These are phyloP conservation scores for Malurus elegans DNA, from an alignment of 2,113 vertebrate species.

Conservation along the genomic window DNA sequence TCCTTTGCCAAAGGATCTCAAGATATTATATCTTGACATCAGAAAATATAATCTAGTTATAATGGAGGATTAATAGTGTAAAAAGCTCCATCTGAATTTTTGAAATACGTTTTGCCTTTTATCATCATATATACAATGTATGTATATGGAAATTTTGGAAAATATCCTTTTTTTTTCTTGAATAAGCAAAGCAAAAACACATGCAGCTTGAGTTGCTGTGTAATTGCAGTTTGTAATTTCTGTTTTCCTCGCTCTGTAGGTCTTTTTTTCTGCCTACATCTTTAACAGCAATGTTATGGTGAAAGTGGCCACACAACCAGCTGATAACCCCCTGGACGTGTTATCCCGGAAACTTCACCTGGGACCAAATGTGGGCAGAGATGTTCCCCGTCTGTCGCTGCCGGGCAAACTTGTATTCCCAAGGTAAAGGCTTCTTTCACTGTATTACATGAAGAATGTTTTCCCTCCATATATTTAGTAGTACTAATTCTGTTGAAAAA, in stretches of 20 bases:
- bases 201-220: not conserved
- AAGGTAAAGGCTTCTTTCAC: slow-evolving; percentile 75
- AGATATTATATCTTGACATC: not conserved
- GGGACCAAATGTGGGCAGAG: slow-evolving; percentile 91
- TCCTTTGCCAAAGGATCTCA: not conserved
- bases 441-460: not conserved
- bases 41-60: not conserved
- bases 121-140: rapidly evolving
- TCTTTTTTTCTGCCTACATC: slow-evolving; percentile 99
- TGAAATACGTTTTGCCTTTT: not conserved
- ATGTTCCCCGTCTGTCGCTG: slow-evolving; percentile 93
- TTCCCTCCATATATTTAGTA: not conserved
- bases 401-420: slow-evolving; percentile 98
- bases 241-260: slow-evolving; percentile 70
- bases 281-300: slow-evolving; percentile 99
- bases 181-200: not conserved
- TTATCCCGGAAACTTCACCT: slow-evolving; percentile 96
- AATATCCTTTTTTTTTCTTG: not conserved
- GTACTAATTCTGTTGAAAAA: not conserved
- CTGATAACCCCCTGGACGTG: slow-evolving; percentile 96
- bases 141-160: not conserved
- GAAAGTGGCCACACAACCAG: slow-evolving; percentile 98
- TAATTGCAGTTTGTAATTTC: not conserved
- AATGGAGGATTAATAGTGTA: not conserved
- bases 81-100: not conserved